A percentile compares a stretch with the other conserved stretches of the same genome.
Evolutionary conservation across 2,797 vertebrate genomes (phyloP).

Genomic region (Dermochelys coriacea): DNA sequence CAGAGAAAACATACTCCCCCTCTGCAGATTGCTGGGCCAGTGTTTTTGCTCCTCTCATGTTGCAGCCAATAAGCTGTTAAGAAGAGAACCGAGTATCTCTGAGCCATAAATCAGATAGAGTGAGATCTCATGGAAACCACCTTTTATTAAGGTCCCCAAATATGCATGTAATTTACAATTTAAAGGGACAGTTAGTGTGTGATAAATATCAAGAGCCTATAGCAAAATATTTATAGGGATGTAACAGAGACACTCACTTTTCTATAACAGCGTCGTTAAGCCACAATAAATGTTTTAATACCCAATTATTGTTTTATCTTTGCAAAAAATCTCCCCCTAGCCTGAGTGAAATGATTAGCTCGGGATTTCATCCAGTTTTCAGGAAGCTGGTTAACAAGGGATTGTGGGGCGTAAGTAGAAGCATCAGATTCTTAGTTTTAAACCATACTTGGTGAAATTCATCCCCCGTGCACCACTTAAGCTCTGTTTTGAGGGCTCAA

Average conservation of each 20-base stretch:
- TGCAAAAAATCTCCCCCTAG: not conserved
- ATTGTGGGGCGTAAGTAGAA: not conserved
- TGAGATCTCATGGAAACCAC: not conserved
- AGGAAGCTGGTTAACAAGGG: fast-evolving
- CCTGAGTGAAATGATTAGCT: not conserved
- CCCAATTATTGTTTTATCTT: not conserved
- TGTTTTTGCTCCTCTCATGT: not conserved
- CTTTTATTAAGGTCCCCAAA: not conserved
- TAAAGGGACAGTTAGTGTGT: not conserved
- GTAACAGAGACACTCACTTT: not conserved
- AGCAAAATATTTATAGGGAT: too few species aligned
- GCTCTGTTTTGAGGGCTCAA: not conserved
- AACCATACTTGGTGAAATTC: not conserved
- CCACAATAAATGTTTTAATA: not conserved
- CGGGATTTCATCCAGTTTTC: not conserved
- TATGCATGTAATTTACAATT: not conserved
- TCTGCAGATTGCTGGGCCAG: too few species aligned
- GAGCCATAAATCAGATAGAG: not conserved
- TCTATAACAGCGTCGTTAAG: not conserved
- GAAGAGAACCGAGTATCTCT: not conserved
- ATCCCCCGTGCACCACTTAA: not conserved
- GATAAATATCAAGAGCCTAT: not conserved
- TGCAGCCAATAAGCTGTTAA: not conserved
- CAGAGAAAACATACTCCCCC: not conserved
- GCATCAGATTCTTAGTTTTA: not conserved